Evolutionary conservation across 2,797 vertebrate species (phyloP).

Genomic region (Dendrocincla tyrannina): DNA sequence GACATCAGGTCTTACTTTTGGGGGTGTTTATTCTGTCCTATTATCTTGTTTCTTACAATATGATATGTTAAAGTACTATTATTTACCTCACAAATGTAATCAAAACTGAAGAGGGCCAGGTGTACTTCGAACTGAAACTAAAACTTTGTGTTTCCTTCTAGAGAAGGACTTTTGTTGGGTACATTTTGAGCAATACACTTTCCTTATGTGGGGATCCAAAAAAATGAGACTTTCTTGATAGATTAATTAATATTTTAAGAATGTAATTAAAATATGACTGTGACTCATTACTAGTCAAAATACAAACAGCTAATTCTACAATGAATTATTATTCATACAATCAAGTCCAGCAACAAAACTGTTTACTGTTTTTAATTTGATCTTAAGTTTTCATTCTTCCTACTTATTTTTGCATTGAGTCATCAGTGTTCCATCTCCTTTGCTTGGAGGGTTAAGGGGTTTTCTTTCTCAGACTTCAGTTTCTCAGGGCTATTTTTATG

Average conservation of each 20-base stretch:
- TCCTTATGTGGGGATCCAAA: not conserved
- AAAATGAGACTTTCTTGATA: not conserved
- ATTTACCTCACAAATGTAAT: not conserved
- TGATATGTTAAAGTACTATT: not conserved
- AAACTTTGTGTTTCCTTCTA: not conserved
- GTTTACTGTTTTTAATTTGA: not conserved
- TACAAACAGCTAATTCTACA: not conserved
- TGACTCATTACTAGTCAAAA: not conserved
- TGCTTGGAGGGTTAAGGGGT: fast-evolving
- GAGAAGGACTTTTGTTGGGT: not conserved
- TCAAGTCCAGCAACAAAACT: not conserved
- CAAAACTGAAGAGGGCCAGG: not conserved
- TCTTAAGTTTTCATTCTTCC: not conserved
- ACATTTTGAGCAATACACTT: not conserved
- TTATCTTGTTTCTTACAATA: not conserved
- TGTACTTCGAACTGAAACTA: not conserved
- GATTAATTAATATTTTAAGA: not conserved
- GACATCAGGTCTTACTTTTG: not conserved
- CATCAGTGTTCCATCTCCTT: not conserved
- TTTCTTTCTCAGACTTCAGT: not conserved
- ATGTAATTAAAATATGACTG: not conserved
- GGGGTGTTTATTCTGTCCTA: not conserved
- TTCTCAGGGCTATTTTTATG: not conserved
- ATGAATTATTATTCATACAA: not conserved
- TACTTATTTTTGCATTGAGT: not conserved